Evolutionary conservation across 2,113 vertebrate genomes (phyloP).

Genomic region (Urocolius indicus): DNA sequence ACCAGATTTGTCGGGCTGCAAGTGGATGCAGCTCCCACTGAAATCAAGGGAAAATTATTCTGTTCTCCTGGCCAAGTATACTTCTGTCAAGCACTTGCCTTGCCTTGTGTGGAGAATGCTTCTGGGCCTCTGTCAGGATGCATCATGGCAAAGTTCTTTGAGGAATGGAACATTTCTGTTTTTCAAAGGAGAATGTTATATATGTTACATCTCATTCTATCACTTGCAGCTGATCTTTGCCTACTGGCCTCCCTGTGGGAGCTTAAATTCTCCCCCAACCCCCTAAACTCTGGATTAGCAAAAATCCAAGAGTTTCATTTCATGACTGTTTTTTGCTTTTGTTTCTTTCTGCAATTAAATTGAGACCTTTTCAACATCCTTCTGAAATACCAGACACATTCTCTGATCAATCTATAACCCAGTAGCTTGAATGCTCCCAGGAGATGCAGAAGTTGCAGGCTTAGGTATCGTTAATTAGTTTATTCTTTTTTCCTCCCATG

Average conservation of each 20-base stretch:
- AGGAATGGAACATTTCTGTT: background rate
- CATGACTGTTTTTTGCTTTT: background rate
- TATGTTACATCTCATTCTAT: slow-evolving; percentile 10
- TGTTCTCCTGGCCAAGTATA: background rate
- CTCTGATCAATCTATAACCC: background rate
- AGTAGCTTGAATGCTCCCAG: background rate
- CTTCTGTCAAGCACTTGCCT: background rate
- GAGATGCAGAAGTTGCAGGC: background rate
- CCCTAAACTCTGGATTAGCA: background rate
- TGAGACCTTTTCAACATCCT: background rate
- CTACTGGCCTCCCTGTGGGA: slow-evolving; percentile 29
- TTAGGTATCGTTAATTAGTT: background rate
- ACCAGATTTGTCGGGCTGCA: background rate
- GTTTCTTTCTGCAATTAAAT: background rate
- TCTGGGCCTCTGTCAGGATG: slow-evolving; percentile 27
- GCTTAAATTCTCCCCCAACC: background rate
- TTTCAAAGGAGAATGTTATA: background rate
- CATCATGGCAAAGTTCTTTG: background rate
- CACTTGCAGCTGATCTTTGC: slow-evolving; percentile 18
- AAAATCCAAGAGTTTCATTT: background rate
- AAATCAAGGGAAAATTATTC: background rate
- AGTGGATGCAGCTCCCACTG: background rate
- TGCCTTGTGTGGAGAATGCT: background rate
- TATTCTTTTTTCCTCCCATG: background rate
- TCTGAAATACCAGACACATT: background rate